Conservation (phyloP, 2,113 vertebrate genomes). For the Neolamprologus fasciatus region DNA sequence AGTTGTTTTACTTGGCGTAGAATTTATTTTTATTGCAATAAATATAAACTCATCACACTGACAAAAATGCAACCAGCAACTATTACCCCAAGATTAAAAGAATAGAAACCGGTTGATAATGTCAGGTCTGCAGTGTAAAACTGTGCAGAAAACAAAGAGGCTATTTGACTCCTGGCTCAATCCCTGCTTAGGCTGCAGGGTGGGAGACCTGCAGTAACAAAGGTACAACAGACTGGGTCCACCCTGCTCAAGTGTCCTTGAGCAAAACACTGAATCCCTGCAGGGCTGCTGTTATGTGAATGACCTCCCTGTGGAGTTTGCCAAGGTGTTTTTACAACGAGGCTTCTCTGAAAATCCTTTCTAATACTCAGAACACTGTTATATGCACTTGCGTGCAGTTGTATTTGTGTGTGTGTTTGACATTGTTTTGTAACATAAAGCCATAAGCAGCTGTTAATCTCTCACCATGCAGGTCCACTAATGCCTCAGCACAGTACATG, state of each 20-base stretch:
- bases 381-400: neutral
- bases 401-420: neutral
- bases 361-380: neutral
- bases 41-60: neutral
- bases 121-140: neutral
- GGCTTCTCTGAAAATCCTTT: neutral
- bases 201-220: neutral
- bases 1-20: neutral
- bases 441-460: constrained; percentile 33
- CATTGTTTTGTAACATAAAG: constrained; percentile 28
- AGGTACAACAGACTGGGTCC: neutral
- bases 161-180: neutral
- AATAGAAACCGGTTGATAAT: neutral
- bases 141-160: neutral
- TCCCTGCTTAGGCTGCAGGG: neutral
- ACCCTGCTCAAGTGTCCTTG: neutral
- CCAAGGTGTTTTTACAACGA: neutral
- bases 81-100: neutral
- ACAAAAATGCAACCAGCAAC: neutral
- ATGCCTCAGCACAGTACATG: neutral
- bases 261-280: neutral
- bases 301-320: neutral
- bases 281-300: neutral
- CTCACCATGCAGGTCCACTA: neutral
- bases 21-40: neutral